phyloP scores from a whole-genome alignment of 2,113 vertebrate genomes.

The Dunckerocampus dactyliophorus region DNA sequence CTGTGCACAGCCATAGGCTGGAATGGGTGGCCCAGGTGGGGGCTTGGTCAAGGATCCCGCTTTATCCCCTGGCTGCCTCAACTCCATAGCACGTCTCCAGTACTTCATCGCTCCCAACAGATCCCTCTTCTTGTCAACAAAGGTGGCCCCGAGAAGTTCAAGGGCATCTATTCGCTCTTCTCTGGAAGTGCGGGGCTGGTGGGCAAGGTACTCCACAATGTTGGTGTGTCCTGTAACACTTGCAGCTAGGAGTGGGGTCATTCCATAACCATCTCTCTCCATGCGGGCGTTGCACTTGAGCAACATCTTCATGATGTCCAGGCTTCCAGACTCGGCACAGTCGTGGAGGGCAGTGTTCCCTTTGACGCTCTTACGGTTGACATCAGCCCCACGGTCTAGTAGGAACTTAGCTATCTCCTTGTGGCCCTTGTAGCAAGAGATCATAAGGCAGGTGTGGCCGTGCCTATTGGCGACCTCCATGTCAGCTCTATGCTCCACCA shows the following conservation, averaged over 20 bases:
- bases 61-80: slow-evolving; percentile 77
- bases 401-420: slow-evolving; percentile 90
- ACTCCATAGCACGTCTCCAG: slow-evolving; percentile 90
- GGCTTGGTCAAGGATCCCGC: slow-evolving; percentile 76
- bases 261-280: slow-evolving; percentile 91
- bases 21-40: slow-evolving; percentile 77
- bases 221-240: slow-evolving; percentile 94
- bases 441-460: slow-evolving; percentile 97
- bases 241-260: slow-evolving; percentile 91
- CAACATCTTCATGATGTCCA: slow-evolving; percentile 93
- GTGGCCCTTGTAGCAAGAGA: slow-evolving; percentile 95
- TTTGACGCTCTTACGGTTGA: slow-evolving; percentile 92
- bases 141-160: slow-evolving; percentile 88
- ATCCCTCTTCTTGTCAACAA: slow-evolving; percentile 93
- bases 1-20: slow-evolving; percentile 84
- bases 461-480: slow-evolving; percentile 95
- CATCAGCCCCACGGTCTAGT: slow-evolving; percentile 86
- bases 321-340: slow-evolving; percentile 90
- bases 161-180: slow-evolving; percentile 85
- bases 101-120: slow-evolving; percentile 86
- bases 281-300: slow-evolving; percentile 84
- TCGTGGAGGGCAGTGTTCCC: slow-evolving; percentile 93
- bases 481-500: slow-evolving; percentile 88
- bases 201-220: slow-evolving; percentile 92
- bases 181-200: slow-evolving; percentile 64